Conservation (phyloP, 2,113 vertebrate species). For the Anoura caudifer region DNA sequence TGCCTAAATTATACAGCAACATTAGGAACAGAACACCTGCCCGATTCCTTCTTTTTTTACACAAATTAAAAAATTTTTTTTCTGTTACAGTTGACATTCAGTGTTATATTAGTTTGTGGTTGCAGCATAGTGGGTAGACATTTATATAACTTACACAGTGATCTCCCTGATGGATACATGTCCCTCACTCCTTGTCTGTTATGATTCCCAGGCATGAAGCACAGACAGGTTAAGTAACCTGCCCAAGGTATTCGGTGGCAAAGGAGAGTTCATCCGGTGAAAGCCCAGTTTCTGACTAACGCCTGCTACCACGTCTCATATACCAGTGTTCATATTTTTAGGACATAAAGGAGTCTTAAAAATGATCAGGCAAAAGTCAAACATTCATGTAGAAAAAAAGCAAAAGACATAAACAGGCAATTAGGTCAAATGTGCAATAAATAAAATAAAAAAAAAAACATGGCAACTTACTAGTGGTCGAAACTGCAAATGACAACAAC, state of each 20-base stretch:
- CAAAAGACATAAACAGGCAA: neutral
- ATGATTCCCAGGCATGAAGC: neutral
- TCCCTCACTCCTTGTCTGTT: neutral
- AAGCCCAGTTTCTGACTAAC: neutral
- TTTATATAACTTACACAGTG: neutral
- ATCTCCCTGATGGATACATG: neutral
- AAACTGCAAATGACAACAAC: neutral
- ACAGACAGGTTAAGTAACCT: neutral
- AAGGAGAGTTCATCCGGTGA: neutral
- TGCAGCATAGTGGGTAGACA: neutral
- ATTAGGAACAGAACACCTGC: fast-evolving
- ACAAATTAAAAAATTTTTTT: too few species aligned
- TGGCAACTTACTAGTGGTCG: neutral
- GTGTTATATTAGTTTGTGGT: neutral
- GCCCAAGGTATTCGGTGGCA: neutral
- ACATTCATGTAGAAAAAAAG: neutral
- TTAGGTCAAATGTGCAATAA: neutral
- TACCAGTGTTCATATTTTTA: neutral
- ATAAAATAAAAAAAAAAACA: neutral
- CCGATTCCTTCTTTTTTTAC: neutral
- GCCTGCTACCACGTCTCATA: neutral
- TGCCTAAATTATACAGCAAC: neutral
- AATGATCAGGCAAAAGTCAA: neutral
- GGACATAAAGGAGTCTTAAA: neutral
- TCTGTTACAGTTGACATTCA: neutral